These are phyloP conservation scores for Eumaeus atala DNA, from an alignment of 1,140 invertebrate genomes.

Conservation along the genomic window DNA sequence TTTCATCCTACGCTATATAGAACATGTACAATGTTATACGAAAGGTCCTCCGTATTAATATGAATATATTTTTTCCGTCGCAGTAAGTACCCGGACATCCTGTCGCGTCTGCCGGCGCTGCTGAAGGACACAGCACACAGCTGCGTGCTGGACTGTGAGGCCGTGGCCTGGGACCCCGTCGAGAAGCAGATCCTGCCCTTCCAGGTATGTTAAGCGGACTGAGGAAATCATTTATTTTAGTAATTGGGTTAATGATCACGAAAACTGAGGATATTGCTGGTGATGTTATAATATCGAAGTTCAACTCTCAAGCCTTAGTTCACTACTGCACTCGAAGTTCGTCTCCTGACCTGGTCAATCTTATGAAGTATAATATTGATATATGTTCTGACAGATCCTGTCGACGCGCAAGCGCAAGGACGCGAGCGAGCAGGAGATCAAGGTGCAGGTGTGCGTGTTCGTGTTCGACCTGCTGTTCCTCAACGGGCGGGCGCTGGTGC, in stretches of 20 bases:
- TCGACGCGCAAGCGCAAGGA: constrained; percentile 98
- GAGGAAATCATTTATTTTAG: too few relatives aligned
- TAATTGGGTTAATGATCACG: too few relatives aligned
- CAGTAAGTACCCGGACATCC: constrained; percentile 97
- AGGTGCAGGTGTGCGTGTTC: constrained; percentile 98
- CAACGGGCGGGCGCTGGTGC: constrained; percentile 92
- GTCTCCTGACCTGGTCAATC: too few relatives aligned
- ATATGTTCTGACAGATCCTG: constrained; percentile 76
- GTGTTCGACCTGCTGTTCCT: constrained; percentile 98
- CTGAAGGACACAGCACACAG: constrained; percentile 80
- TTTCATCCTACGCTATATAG: too few relatives aligned
- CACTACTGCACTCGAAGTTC: too few relatives aligned
- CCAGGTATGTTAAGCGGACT: too few relatives aligned
- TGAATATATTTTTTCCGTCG: constrained; percentile 4
- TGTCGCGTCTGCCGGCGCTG: constrained; percentile 81
- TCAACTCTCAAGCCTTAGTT: too few relatives aligned
- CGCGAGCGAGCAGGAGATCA: constrained; percentile 91
- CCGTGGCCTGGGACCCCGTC: constrained; percentile 95
- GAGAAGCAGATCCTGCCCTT: constrained; percentile 96
- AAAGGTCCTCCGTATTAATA: too few relatives aligned
- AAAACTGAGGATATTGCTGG: too few relatives aligned
- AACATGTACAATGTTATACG: too few relatives aligned
- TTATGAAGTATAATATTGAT: too few relatives aligned
- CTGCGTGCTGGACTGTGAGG: constrained; percentile 97
- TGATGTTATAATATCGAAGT: constrained; percentile 3